Base-by-base conservation (phyloP, 2,113 vertebrate genomes). In the Junco hyemalis region DNA sequence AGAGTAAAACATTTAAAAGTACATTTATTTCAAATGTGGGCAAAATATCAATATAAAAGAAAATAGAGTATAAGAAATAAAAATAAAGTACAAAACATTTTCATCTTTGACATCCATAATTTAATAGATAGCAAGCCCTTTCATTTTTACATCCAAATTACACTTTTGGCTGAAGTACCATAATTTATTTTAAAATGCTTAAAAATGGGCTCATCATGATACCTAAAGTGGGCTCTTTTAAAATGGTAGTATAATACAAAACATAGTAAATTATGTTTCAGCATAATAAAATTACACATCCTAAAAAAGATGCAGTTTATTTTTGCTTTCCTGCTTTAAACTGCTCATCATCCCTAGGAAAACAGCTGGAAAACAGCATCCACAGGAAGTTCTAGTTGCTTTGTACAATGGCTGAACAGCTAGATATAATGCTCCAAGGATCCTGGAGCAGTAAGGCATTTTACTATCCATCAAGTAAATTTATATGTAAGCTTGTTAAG, bases 401-500 rank as follows among this genome's bases (percentile, higher is more conserved):
- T 48, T 65, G 79, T 86, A 92, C 77, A 81, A 56, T 90, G 81
- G 92, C 86, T 89, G 92, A 96, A 77, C 53, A 80, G 93, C 65
- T 72, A 65, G 82, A 57, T 90, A 48, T 33, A 38, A 59, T 74
- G 89, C 84, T 94, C 94, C 92, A 82, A 60, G 69, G 60, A 77
- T 42, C 77, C 79, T 12, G 25, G 96, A 94, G 90, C 86, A 92
- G 53, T 66, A 84, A 96, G 77, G 90, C 86, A 72, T 96, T 82
- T 95, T 10, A 19, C 36, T 64, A 42, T 54, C 81, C 92, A 95
- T 99, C 98, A 99, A 97, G 99, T 99, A 97, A 99, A 99, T 90
- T 99, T 99, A 98, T 99, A 99, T 11, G 99, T 99, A 81, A 25
- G 96, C 81, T 82, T 48, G 98, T 98, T 98, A 98, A 99, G 99